A percentile compares a stretch with the other conserved stretches of the same genome.
Evolutionary conservation across 2,888 invertebrate species (phyloP).

Genomic region (Gymnosoma rotundatum): DNA sequence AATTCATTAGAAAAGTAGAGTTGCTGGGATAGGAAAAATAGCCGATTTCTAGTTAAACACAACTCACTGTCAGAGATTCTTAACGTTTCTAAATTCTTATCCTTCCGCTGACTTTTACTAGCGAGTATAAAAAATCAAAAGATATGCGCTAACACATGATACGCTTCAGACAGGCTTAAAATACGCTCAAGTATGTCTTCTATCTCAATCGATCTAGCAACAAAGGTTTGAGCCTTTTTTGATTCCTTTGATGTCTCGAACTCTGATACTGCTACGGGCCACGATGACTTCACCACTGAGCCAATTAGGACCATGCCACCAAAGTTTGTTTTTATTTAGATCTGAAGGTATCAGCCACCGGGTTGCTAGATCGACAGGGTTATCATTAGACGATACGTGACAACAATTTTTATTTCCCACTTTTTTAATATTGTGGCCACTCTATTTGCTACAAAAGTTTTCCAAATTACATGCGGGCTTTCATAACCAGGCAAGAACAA

Average conservation of each 20-base stretch:
- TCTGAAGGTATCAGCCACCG: slow-evolving; percentile 17
- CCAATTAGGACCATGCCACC: slow-evolving; percentile 25
- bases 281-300: not conserved
- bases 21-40: not conserved
- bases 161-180: not conserved
- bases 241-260: too few species aligned
- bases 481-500: not conserved
- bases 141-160: not conserved
- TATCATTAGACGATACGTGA: too few species aligned
- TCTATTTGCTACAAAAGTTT: not conserved
- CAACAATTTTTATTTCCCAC: not conserved
- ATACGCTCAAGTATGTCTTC: too few species aligned
- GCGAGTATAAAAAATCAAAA: not conserved
- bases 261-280: too few species aligned
- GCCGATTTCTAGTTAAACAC: not conserved
- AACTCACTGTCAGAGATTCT: not conserved
- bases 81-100: too few species aligned
- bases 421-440: slow-evolving; percentile 2
- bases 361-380: slow-evolving; percentile 22
- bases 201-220: too few species aligned
- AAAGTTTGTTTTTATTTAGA: not conserved
- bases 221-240: too few species aligned
- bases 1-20: not conserved
- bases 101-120: too few species aligned
- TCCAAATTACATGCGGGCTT: not conserved